Evolutionary conservation across 2,113 vertebrate species (phyloP).

Genomic region (Orcinus orca): DNA sequence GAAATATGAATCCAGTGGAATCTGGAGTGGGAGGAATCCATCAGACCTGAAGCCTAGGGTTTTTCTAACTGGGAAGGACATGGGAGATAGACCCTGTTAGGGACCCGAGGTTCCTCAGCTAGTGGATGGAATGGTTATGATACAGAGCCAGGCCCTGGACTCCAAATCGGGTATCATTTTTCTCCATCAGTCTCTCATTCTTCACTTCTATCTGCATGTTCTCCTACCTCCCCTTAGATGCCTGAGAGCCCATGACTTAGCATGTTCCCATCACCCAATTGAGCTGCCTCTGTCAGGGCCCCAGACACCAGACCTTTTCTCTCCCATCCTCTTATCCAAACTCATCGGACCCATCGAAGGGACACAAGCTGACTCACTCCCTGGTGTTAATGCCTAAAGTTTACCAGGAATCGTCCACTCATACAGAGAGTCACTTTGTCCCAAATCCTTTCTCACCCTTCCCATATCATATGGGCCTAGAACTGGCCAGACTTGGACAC

Average conservation of each 20-base stretch:
- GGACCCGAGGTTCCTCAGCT: background rate
- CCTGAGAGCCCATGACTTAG: background rate
- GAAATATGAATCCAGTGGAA: background rate
- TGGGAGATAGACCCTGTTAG: background rate
- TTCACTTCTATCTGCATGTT: no score
- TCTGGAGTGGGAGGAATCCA: background rate
- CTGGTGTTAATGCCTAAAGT: background rate
- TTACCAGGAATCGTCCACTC: background rate
- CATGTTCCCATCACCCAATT: no score
- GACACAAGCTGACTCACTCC: background rate
- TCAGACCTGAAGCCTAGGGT: background rate
- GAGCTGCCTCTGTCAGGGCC: background rate
- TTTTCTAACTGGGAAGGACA: background rate
- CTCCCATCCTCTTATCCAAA: background rate
- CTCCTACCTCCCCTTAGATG: background rate
- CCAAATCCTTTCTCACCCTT: background rate
- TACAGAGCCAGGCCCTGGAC: background rate
- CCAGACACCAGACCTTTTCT: background rate
- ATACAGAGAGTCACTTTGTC: background rate
- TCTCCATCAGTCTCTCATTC: background rate
- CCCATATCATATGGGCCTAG: background rate
- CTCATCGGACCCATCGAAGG: background rate
- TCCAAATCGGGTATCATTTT: no score
- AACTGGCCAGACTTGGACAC: background rate
- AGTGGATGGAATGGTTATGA: background rate